Percentiles rank a stretch among this genome's conserved stretches.
Conservation (phyloP, 2,797 vertebrate species). For the Arrhamphus sclerolepis region DNA sequence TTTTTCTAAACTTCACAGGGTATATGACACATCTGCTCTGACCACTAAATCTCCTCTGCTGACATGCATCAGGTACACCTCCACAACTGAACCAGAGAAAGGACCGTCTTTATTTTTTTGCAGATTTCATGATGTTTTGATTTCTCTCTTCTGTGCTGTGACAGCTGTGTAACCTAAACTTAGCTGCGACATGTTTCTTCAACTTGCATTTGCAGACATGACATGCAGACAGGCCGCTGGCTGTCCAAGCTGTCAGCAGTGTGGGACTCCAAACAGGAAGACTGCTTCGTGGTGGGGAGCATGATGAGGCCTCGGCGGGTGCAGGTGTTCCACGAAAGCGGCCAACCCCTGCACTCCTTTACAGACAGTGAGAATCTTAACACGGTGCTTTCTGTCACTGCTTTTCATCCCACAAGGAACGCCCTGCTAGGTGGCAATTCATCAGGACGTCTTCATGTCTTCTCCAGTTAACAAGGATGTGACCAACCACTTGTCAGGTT, state of each 20-base stretch:
- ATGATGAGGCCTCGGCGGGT: slow-evolving; percentile 76
- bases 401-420: slow-evolving; percentile 82
- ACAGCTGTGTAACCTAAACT: neutral
- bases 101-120: neutral
- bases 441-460: slow-evolving; percentile 85
- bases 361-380: slow-evolving; percentile 64
- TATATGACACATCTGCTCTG: slow-evolving; percentile 85
- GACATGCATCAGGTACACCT: slow-evolving; percentile 77
- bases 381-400: slow-evolving; percentile 83
- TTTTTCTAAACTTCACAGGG: slow-evolving; percentile 67
- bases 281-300: slow-evolving; percentile 86
- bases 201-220: slow-evolving; percentile 72
- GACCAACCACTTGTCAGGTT: neutral
- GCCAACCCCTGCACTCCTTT: slow-evolving; percentile 77
- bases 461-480: slow-evolving; percentile 58
- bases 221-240: slow-evolving; percentile 84
- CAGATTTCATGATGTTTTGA: neutral
- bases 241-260: slow-evolving; percentile 80
- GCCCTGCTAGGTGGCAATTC: slow-evolving; percentile 85
- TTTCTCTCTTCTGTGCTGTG: neutral
- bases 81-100: neutral
- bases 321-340: slow-evolving; percentile 81
- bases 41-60: slow-evolving; percentile 53
- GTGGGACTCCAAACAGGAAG: slow-evolving; percentile 90
- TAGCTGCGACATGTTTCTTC: neutral